These are phyloP conservation scores for Musca domestica DNA, from an alignment of 1,140 invertebrate genomes.

Conservation along the genomic window DNA sequence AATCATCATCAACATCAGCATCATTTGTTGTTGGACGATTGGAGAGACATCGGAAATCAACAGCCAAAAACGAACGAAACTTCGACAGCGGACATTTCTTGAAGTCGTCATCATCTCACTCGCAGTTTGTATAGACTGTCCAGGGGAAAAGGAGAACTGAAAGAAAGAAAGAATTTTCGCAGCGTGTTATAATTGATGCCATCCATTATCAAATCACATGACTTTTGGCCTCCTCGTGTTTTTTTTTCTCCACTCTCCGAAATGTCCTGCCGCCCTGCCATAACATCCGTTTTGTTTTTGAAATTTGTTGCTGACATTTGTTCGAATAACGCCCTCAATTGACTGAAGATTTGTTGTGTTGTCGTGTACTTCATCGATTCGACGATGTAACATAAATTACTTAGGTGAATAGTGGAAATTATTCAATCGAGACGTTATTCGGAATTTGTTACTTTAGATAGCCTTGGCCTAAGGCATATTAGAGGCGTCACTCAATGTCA, in stretches of 20 bases:
- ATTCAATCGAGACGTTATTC: too few relatives aligned
- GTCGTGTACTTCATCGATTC: too few relatives aligned
- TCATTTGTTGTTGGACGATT: neutral
- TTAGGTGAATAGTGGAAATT: too few relatives aligned
- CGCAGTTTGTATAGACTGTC: neutral
- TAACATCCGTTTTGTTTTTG: neutral
- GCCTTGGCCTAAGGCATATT: too few relatives aligned
- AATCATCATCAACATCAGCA: constrained; percentile 14
- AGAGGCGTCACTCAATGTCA: too few relatives aligned
- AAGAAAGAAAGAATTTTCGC: neutral
- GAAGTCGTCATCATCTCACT: constrained; percentile 15
- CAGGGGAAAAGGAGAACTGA: neutral
- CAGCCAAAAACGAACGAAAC: neutral
- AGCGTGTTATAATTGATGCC: constrained; percentile 20
- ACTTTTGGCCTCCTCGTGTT: neutral
- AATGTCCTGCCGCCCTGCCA: neutral
- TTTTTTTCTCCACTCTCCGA: neutral
- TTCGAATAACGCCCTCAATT: constrained; percentile 3
- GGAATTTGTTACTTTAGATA: too few relatives aligned
- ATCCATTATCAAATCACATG: constrained; percentile 3
- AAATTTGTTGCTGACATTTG: constrained; percentile 15
- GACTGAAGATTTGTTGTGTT: too few relatives aligned
- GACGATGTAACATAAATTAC: too few relatives aligned
- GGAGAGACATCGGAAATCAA: neutral
- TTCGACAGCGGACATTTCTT: neutral